These are phyloP conservation scores for Oophaga sylvatica DNA, from an alignment of 2,797 vertebrate genomes.

Conservation along the genomic window DNA sequence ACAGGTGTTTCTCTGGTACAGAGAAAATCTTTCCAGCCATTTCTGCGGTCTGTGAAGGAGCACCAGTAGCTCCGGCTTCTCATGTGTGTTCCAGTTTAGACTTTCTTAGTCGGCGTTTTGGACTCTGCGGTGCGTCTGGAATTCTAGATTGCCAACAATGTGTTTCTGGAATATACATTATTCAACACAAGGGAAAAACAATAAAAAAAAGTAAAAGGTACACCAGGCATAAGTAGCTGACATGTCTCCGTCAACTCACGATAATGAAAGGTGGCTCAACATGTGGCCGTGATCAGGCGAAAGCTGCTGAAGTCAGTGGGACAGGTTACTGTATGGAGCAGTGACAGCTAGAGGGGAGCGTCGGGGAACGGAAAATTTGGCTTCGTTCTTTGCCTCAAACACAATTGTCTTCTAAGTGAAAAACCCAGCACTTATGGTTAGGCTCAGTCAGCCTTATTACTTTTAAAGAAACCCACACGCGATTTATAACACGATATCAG, in stretches of 20 bases:
- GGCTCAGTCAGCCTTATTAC: neutral
- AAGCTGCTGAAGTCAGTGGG: conserved; percentile 20
- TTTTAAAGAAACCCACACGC: neutral
- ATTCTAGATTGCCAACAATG: neutral
- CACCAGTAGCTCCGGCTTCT: conserved; percentile 8
- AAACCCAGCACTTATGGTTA: conserved; percentile 40
- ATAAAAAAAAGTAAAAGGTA: neutral
- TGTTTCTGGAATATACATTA: conserved; percentile 21
- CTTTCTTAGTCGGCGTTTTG: neutral
- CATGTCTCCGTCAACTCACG: no score
- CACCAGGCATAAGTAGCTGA: neutral
- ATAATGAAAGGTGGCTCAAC: neutral
- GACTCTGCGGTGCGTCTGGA: neutral
- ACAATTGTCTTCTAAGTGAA: conserved; percentile 38
- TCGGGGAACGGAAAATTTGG: conserved; percentile 14
- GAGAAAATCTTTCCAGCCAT: conserved; percentile 39
- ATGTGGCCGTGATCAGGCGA: no score
- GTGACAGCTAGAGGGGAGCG: conserved; percentile 32
- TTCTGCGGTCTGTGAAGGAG: neutral
- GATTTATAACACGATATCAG: neutral
- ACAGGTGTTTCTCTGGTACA: conserved; percentile 21
- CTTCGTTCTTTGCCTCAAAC: neutral
- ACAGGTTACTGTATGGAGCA: conserved; percentile 52
- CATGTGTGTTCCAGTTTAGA: conserved; percentile 14
- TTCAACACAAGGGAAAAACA: neutral